phyloP scores from a whole-genome alignment of 2,888 invertebrate species.

The Thysanoteuthis rhombus region DNA sequence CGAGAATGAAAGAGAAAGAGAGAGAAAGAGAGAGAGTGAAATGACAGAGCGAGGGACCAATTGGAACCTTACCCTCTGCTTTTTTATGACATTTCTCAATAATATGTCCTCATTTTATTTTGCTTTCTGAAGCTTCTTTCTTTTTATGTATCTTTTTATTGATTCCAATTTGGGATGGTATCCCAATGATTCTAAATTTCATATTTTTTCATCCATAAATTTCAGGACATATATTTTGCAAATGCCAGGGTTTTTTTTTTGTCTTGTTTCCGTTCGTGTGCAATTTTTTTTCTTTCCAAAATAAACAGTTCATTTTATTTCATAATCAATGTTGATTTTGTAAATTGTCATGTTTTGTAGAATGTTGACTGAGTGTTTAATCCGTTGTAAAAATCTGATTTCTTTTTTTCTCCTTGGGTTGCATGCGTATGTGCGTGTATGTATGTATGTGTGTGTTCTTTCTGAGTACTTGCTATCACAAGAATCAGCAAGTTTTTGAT shows the following conservation, averaged over 20 bases:
- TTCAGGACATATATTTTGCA: background rate
- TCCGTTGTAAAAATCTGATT: background rate
- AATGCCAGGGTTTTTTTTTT: background rate
- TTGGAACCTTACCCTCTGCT: background rate
- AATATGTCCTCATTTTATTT: background rate
- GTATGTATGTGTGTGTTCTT: too few species aligned
- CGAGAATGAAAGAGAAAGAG: conserved; percentile 26
- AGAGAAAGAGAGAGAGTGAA: conserved; percentile 29
- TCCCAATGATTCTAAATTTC: too few species aligned
- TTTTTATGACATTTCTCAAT: background rate
- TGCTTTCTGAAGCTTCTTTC: background rate
- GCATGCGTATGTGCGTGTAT: too few species aligned
- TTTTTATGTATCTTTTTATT: background rate
- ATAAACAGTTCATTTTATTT: background rate
- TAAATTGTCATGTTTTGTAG: background rate
- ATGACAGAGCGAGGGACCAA: background rate
- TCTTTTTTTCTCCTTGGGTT: background rate
- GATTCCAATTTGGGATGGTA: background rate
- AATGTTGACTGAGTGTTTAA: background rate
- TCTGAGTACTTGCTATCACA: background rate
- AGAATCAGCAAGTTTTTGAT: background rate
- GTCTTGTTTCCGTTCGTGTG: background rate
- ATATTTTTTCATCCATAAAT: background rate
- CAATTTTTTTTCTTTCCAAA: background rate
- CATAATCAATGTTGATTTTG: background rate